A percentile compares a stretch with the other conserved stretches of the same genome.
Evolutionary conservation across 2,113 vertebrate genomes (phyloP).

Genomic region (Haliaeetus leucogaster): DNA sequence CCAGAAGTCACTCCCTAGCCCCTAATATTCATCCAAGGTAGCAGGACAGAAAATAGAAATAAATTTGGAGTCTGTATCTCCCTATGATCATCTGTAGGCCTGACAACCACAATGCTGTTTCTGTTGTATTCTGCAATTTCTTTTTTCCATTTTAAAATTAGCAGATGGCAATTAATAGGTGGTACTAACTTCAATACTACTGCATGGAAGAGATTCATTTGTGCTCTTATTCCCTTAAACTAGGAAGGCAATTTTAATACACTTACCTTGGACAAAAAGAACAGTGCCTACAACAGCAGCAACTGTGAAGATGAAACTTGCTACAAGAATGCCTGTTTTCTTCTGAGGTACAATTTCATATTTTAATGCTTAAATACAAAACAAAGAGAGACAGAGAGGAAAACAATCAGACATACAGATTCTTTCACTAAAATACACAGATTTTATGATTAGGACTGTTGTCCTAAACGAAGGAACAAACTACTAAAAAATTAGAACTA

Average conservation of each 20-base stretch:
- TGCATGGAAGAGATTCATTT: not conserved
- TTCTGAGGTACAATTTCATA: slow-evolving; percentile 41
- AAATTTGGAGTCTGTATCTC: not conserved
- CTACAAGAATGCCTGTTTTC: slow-evolving; percentile 28
- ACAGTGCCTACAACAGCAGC: slow-evolving; percentile 50
- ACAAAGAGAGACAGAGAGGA: slow-evolving; percentile 5
- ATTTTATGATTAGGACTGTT: not conserved
- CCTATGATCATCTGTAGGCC: not conserved
- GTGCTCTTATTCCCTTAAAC: not conserved
- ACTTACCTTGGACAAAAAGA: slow-evolving; percentile 71
- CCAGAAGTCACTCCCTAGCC: not conserved
- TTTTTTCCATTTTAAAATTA: not conserved
- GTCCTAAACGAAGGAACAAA: not conserved
- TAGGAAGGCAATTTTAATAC: not conserved
- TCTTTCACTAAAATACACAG: not conserved
- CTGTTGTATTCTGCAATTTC: not conserved
- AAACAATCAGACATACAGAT: not conserved
- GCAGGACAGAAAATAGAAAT: not conserved
- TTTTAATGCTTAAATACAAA: slow-evolving; percentile 65
- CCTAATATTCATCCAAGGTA: not conserved
- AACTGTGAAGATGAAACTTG: not conserved
- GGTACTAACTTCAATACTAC: not conserved
- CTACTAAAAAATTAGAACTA: not conserved
- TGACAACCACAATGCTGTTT: not conserved
- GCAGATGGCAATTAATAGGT: not conserved